Conservation (phyloP, 2,113 vertebrate species). For the Campylomormyrus numenius region DNA sequence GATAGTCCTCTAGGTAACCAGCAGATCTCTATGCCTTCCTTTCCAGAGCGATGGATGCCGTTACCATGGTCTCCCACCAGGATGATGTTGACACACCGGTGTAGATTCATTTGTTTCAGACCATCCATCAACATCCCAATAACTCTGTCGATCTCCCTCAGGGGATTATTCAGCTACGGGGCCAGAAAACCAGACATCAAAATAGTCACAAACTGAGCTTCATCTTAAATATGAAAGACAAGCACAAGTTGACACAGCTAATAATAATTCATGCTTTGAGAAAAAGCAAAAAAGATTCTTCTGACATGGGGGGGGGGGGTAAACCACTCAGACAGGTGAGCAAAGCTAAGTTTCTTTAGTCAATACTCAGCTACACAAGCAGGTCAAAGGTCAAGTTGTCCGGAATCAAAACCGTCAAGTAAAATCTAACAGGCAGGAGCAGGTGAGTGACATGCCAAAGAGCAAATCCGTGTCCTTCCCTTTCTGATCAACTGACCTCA, state of each 20-base stretch:
- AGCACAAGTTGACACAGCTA: not conserved
- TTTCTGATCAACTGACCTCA: constrained; percentile 69
- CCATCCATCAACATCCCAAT: constrained; percentile 96
- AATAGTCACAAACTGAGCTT: not conserved
- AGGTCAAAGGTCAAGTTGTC: not conserved
- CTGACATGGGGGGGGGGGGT: not conserved
- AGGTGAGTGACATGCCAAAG: not conserved
- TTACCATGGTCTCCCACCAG: constrained; percentile 93
- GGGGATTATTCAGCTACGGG: constrained; percentile 77
- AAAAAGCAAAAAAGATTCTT: not conserved
- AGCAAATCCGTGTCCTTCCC: not conserved
- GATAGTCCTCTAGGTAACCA: not conserved
- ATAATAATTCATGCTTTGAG: not conserved
- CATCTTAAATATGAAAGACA: not conserved
- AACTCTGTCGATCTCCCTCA: constrained; percentile 84
- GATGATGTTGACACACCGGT: constrained; percentile 90
- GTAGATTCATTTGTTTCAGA: constrained; percentile 87
- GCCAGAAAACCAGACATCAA: not conserved
- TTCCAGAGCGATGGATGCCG: not conserved
- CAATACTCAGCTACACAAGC: not conserved
- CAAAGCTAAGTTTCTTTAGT: not conserved
- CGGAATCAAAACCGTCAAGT: not conserved
- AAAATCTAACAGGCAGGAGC: not conserved
- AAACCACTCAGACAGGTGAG: not conserved
- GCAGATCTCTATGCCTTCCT: not conserved